These are phyloP conservation scores for Thumatha senex DNA, from an alignment of 2,888 invertebrate genomes.

Conservation along the genomic window DNA sequence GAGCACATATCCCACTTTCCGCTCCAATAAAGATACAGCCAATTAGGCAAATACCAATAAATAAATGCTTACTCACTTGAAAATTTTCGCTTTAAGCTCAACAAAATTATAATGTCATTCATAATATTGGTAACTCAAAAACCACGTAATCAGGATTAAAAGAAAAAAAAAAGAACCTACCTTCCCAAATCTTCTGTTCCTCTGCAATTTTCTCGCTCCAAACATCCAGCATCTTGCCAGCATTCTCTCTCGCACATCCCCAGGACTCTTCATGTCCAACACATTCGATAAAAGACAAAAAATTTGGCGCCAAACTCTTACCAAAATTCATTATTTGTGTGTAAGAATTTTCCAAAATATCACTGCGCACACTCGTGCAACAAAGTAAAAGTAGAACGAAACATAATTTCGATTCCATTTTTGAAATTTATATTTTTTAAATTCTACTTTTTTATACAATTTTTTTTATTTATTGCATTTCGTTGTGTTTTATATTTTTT, in stretches of 20 bases:
- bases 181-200: conserved; percentile 68
- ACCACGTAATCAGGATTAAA: too few species aligned
- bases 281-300: conserved; percentile 81
- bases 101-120: too few species aligned
- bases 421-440: conserved; percentile 15
- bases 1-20: too few species aligned
- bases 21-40: too few species aligned
- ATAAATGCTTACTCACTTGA: too few species aligned
- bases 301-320: conserved; percentile 74
- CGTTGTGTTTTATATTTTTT: conserved; percentile 8
- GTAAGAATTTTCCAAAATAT: conserved; percentile 63
- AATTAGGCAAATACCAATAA: too few species aligned
- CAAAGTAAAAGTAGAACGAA: conserved; percentile 48
- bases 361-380: conserved; percentile 58
- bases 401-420: conserved; percentile 55
- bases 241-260: conserved; percentile 80
- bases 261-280: conserved; percentile 76
- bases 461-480: neutral
- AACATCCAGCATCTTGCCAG: conserved; percentile 76
- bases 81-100: too few species aligned
- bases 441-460: conserved; percentile 5
- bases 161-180: conserved; percentile 41
- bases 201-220: conserved; percentile 66
- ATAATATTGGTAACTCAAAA: too few species aligned
- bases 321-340: conserved; percentile 71